Base-by-base conservation (phyloP, 2,797 vertebrate species). In the Serranus cabrilla region DNA sequence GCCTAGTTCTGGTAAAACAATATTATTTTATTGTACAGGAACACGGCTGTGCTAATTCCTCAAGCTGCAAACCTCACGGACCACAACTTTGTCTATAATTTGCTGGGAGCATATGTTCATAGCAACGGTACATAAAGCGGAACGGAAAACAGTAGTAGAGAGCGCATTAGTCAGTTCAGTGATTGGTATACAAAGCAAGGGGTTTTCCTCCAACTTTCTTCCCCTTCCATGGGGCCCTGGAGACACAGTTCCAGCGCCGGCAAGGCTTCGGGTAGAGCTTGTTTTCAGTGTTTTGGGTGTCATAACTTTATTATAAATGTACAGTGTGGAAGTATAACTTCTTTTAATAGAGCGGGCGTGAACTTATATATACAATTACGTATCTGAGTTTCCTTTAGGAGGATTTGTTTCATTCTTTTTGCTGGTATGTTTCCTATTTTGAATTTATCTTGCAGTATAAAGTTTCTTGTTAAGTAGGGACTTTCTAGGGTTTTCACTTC, bases 81-180 rank as follows among this genome's bases (percentile, higher is more conserved):
- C 93, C 94, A 92, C 94, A 95, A 85, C 92, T 92, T 91, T 92
- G 94, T 88, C 94, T 95, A 90, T 95, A 95, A 94, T 95, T 95
- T 93, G 89, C 91, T 86, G 82, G 84, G 85, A 94, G 92, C 90
- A 90, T 92, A 94, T 93, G 92, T 93, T 95, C 94, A 94, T 94
- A 94, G 93, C 94, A 95, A 94, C 92, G 87, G 90, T 91, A 94
- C 94, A 94, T 94, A 91, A 93, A 94, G 92, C 85, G 85, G 86
- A 94, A 95, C 90, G 92, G 92, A 95, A 95, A 95, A 94, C 94
- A 94, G 93, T 94, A 93, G 92, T 91, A 90, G 85, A 87, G 90
- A 78, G 85, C 71, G 86, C 89, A 91, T 93, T 93, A 93, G 92
- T 93, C 92, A 94, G 91, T 92, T 89, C 87, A 85, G 87, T 80